Conservation (phyloP, 92 coral and sea anemone species). For the Zoanthus solanderi region DNA sequence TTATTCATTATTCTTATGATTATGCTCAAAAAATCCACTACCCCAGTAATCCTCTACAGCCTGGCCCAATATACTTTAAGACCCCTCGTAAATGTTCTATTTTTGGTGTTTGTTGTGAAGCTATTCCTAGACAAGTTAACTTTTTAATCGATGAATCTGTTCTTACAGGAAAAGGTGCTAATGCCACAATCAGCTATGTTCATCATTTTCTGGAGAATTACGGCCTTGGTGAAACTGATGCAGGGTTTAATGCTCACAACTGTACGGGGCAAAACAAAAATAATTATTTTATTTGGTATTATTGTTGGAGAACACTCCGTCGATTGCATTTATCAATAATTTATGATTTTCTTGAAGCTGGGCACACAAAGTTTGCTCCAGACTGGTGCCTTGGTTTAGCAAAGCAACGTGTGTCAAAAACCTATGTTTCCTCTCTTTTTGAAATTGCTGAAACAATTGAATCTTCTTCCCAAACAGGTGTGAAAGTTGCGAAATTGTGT, state of each 20-base stretch:
- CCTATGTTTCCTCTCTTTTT: slow-evolving; percentile 66
- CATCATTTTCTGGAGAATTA: slow-evolving; percentile 33
- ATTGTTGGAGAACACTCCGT: slow-evolving; percentile 27
- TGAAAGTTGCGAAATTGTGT: slow-evolving; percentile 57
- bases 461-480: slow-evolving; percentile 42
- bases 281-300: slow-evolving; percentile 38
- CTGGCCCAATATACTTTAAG: slow-evolving; percentile 60
- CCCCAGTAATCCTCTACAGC: slow-evolving; percentile 67
- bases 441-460: slow-evolving; percentile 67
- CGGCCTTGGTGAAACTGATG: slow-evolving; percentile 49
- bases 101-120: slow-evolving; percentile 45
- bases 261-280: slow-evolving; percentile 48
- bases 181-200: slow-evolving; percentile 43
- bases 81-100: slow-evolving; percentile 47
- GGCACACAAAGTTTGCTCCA: slow-evolving; percentile 71
- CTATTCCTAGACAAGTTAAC: slow-evolving; percentile 31
- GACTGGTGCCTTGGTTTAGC: slow-evolving; percentile 70
- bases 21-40: slow-evolving; percentile 63
- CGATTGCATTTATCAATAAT: not conserved
- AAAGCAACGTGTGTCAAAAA: slow-evolving; percentile 40
- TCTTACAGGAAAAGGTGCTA: slow-evolving; percentile 50
- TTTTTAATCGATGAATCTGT: slow-evolving; percentile 45
- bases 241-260: slow-evolving; percentile 31
- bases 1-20: slow-evolving; percentile 66
- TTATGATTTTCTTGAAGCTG: slow-evolving; percentile 49